A percentile compares a stretch with the other conserved stretches of the same genome.
Conservation (phyloP, 2,113 vertebrate genomes). For the Synodontis membranacea region DNA sequence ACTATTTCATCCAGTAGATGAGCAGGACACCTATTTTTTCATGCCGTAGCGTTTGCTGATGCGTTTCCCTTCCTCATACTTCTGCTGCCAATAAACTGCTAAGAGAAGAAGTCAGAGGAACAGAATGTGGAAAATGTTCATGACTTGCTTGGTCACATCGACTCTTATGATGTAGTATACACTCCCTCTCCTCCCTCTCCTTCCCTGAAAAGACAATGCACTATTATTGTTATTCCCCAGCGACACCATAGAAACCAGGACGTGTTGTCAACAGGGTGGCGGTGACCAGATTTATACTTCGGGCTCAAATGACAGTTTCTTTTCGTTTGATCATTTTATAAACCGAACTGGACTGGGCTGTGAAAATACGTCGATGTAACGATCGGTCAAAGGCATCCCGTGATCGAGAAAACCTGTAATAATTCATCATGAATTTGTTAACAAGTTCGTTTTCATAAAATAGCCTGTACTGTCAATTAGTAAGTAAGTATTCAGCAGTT, state of each 20-base stretch:
- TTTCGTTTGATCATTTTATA: background rate
- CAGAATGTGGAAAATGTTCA: constrained; percentile 16
- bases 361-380: background rate
- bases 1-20: background rate
- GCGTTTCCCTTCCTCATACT: constrained; percentile 32
- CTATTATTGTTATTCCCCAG: background rate
- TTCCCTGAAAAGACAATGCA: background rate
- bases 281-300: background rate
- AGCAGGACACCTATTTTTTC: background rate
- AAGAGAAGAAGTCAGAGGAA: constrained; percentile 14
- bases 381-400: background rate
- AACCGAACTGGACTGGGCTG: background rate
- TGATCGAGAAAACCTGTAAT: background rate
- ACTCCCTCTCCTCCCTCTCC: constrained; percentile 39
- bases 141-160: constrained; percentile 1
- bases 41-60: background rate
- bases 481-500: background rate
- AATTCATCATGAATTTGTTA: background rate
- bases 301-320: background rate
- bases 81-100: constrained; percentile 31
- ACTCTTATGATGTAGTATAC: background rate
- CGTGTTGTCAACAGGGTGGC: background rate
- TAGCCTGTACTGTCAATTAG: background rate
- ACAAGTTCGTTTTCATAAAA: background rate
- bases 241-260: background rate